Evolutionary conservation across 1,140 invertebrate genomes (phyloP).

Genomic region (Patella vulgata): DNA sequence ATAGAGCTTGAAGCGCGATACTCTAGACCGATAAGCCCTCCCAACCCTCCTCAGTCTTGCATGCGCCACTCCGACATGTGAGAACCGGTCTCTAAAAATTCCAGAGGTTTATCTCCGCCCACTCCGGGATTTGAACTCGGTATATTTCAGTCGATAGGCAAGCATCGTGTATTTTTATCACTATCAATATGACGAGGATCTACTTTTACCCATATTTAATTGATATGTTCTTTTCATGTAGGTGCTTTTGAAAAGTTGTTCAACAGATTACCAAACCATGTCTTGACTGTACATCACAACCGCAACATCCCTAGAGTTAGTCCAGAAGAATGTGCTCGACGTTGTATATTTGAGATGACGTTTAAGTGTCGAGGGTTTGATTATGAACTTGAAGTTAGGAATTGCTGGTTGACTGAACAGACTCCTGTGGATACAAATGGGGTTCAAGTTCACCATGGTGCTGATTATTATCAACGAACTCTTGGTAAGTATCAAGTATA

Average conservation of each 20-base stretch:
- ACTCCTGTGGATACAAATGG: conserved; percentile 33
- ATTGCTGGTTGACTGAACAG: conserved; percentile 55
- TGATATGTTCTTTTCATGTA: conserved; percentile 20
- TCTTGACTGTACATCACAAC: conserved; percentile 51
- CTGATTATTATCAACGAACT: conserved; percentile 55
- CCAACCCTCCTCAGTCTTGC: no score
- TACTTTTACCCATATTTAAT: neutral
- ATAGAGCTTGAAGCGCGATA: no score
- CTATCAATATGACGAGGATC: no score
- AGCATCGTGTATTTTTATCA: no score
- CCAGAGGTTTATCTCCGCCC: no score
- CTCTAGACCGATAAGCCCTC: no score
- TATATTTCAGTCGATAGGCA: no score
- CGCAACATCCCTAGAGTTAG: conserved; percentile 45
- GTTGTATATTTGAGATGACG: conserved; percentile 55
- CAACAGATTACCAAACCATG: conserved; percentile 55
- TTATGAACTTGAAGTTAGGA: conserved; percentile 41
- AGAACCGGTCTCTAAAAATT: no score
- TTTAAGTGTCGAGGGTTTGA: conserved; percentile 62
- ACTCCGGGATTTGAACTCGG: no score
- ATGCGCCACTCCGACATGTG: no score
- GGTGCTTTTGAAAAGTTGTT: conserved; percentile 54
- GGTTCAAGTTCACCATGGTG: conserved; percentile 33
- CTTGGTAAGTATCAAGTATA: conserved; percentile 43
- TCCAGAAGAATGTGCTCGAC: conserved; percentile 57